These are phyloP conservation scores for Chloromyia formosa DNA, from an alignment of 2,888 invertebrate species.

Conservation along the genomic window DNA sequence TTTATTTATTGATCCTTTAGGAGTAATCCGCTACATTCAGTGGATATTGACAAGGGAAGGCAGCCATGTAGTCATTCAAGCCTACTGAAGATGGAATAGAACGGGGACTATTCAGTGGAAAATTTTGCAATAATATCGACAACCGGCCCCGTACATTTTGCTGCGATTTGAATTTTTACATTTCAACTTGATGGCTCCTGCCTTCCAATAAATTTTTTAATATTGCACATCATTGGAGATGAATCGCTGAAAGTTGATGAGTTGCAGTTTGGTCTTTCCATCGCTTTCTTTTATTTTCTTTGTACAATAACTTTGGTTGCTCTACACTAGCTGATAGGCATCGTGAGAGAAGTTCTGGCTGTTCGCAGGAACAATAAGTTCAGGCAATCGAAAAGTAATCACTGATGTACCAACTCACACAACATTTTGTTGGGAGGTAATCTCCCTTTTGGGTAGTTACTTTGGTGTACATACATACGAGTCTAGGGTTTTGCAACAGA, in stretches of 20 bases:
- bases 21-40: slow-evolving; percentile 37
- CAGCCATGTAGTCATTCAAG: background rate
- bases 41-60: background rate
- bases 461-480: no score
- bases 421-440: no score
- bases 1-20: slow-evolving; percentile 46
- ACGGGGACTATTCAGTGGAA: background rate
- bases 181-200: slow-evolving; percentile 33
- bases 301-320: slow-evolving; percentile 22
- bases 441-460: no score
- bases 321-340: background rate
- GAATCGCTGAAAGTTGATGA: slow-evolving; percentile 46
- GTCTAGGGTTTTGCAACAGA: no score
- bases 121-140: slow-evolving; percentile 30
- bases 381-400: slow-evolving; percentile 49
- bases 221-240: slow-evolving; percentile 47
- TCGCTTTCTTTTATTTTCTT: slow-evolving; percentile 39
- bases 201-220: slow-evolving; percentile 49
- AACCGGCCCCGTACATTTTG: background rate
- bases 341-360: background rate
- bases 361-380: slow-evolving; percentile 8
- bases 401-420: slow-evolving; percentile 39
- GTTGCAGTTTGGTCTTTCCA: slow-evolving; percentile 38
- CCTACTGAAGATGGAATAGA: background rate
- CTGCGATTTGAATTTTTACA: slow-evolving; percentile 28